Base-by-base conservation (phyloP, 1,140 invertebrate species). In the Hesperophylax magnus region DNA sequence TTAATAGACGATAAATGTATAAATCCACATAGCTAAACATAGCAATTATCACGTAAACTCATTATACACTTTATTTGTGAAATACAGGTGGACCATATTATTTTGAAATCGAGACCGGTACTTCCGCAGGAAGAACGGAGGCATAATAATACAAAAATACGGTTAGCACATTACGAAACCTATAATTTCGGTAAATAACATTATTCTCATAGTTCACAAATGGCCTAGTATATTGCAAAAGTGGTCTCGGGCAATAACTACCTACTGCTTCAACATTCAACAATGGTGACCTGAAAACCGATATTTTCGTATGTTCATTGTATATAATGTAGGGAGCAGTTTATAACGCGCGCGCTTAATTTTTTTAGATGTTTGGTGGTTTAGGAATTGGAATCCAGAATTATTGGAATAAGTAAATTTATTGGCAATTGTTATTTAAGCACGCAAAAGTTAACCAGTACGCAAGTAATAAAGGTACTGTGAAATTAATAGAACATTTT, bases 341-440 rank as follows among this genome's bases (percentile, higher is more conserved):
- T 1, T 20, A 24, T 11, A 34, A 9, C 63, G 63, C 63, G 63
- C 63, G 27, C 17, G 52, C 47, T 54, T 27, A 34, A 31, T 74
- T 74, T 22, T 74, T 56, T 54, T 54, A 22, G 71, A 9, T 22
- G 63, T 67, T 9, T n/a, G 39, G 14, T 11, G 15, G 52, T 56
- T 74, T 74, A 53, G 39, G 11, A 14, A 54, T 72, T 56, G 52
- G 47, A 72, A 18, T 54, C 47, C 69, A 15, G 47, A 3, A 14
- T 54, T 72, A 72, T 72, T 22, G 69, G 52, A 72, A 54, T 54
- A 72, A 54, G 52, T 39, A 18, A 67, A 67, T 31, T 39, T 18
- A 67, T 31, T 27, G 54, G 5, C 31, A 67, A 61, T 20, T 69
- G 34, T 69, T 69, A 39, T 39, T 69, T 69, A 69, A 31, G 20